Evolutionary conservation across 2,113 vertebrate species (phyloP).

Genomic region (Centrocercus urophasianus): DNA sequence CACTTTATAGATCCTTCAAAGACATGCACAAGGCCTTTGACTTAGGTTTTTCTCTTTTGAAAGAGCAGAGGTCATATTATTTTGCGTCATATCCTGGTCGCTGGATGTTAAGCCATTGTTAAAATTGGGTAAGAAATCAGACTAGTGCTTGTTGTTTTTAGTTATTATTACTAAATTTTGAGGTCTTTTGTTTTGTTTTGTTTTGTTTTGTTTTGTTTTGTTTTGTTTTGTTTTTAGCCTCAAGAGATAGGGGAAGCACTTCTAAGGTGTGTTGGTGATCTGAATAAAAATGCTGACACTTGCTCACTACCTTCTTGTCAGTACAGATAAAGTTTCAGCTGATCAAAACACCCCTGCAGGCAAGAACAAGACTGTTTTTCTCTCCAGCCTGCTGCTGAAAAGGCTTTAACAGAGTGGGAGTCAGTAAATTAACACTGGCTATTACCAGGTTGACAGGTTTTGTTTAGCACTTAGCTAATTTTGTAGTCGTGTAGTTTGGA

Average conservation of each 20-base stretch:
- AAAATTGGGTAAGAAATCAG: background rate
- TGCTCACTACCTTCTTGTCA: slow-evolving; percentile 71
- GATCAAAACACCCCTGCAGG: slow-evolving; percentile 69
- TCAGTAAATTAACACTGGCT: slow-evolving; percentile 69
- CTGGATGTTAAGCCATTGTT: background rate
- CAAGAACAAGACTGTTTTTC: slow-evolving; percentile 64
- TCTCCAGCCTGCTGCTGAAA: slow-evolving; percentile 52
- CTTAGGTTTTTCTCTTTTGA: background rate
- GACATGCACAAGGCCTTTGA: background rate
- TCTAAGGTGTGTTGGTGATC: background rate
- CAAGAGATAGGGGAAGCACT: background rate
- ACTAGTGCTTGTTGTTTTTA: background rate
- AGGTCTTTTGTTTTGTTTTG: background rate
- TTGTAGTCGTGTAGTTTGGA: slow-evolving; percentile 54
- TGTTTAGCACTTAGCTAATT: slow-evolving; percentile 68
- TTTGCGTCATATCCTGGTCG: background rate
- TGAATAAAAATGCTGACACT: slow-evolving; percentile 70
- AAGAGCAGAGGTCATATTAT: background rate
- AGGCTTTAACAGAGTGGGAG: slow-evolving; percentile 44
- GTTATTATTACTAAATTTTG: background rate
- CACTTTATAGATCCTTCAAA: fast-evolving
- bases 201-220: too few species aligned
- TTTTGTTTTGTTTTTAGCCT: background rate
- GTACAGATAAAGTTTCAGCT: slow-evolving; percentile 65
- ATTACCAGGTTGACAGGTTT: slow-evolving; percentile 59